These are phyloP conservation scores for Epinephelus malabaricus DNA, from an alignment of 2,797 vertebrate genomes.

Conservation along the genomic window DNA sequence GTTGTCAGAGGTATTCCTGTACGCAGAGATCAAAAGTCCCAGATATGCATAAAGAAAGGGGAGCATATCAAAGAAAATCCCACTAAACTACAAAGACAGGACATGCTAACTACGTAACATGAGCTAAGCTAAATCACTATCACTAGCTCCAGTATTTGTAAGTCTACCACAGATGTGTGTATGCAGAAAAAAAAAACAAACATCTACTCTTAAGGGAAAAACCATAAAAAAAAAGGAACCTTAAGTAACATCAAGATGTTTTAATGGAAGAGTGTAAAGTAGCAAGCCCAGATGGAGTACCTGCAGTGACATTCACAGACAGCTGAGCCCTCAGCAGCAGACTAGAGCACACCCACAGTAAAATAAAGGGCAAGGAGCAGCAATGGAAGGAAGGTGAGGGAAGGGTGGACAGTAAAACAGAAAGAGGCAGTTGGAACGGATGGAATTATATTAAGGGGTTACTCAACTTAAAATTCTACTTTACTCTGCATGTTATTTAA, in stretches of 20 bases:
- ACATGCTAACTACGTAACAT: slow-evolving; percentile 22
- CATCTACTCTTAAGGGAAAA: slow-evolving; percentile 10
- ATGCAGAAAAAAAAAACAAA: background rate
- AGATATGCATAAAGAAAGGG: slow-evolving; percentile 23
- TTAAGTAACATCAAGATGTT: slow-evolving; percentile 35
- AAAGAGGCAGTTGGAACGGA: slow-evolving; percentile 70
- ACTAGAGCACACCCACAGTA: slow-evolving; percentile 78
- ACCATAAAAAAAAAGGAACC: slow-evolving; percentile 30
- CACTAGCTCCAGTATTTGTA: background rate
- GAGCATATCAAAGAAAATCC: slow-evolving; percentile 17
- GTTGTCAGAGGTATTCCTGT: slow-evolving; percentile 65
- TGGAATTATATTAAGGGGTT: slow-evolving; percentile 79
- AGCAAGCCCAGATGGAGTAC: slow-evolving; percentile 63
- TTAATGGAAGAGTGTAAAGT: slow-evolving; percentile 52
- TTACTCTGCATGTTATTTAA: slow-evolving; percentile 85
- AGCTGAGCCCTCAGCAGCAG: slow-evolving; percentile 77
- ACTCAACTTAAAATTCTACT: slow-evolving; percentile 94
- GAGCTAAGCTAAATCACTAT: slow-evolving; percentile 5
- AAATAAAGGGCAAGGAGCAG: slow-evolving; percentile 62
- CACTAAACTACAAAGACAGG: slow-evolving; percentile 5
- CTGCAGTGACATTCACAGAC: slow-evolving; percentile 79
- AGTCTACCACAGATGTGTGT: slow-evolving; percentile 9
- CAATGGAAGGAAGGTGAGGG: slow-evolving; percentile 44
- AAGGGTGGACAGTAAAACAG: slow-evolving; percentile 66
- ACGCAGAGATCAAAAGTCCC: slow-evolving; percentile 15